Conservation (phyloP, 2,113 vertebrate species). For the Ranitomeya imitator region DNA sequence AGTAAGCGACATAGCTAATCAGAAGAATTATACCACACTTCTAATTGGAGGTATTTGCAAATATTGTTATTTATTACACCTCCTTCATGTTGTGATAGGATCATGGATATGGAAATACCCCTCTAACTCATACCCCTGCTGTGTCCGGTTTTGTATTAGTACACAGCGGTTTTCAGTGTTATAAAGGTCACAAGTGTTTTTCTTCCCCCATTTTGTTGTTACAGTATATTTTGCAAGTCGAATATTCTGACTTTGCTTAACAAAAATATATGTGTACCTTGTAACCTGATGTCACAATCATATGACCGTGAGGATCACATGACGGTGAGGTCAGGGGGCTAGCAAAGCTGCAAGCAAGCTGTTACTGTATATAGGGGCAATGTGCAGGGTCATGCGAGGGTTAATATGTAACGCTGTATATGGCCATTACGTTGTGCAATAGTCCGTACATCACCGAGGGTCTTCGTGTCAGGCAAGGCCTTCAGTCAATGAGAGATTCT, state of each 20-base stretch:
- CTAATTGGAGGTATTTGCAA: too few relatives aligned
- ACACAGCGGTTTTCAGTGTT: not conserved
- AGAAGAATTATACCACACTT: too few relatives aligned
- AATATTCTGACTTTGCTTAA: conserved; percentile 17
- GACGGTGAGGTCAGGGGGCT: not conserved
- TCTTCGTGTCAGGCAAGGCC: not conserved
- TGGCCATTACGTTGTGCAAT: too few relatives aligned
- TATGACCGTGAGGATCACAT: not conserved
- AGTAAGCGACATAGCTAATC: too few relatives aligned
- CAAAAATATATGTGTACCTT: not conserved
- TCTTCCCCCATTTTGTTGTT: not conserved
- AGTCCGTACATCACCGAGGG: not conserved
- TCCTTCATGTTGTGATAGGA: too few relatives aligned
- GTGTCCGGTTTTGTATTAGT: not conserved
- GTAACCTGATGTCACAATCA: not conserved
- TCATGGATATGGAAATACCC: too few relatives aligned
- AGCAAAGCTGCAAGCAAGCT: not conserved
- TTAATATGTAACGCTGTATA: not conserved
- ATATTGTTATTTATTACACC: too few relatives aligned
- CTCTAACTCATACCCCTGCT: not conserved
- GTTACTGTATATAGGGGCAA: too few relatives aligned
- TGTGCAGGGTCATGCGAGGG: not conserved
- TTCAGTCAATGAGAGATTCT: not conserved
- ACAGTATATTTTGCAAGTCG: not conserved
- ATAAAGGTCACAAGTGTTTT: not conserved